Base-by-base conservation (phyloP, 2,113 vertebrate genomes). In the Garra rufa region DNA sequence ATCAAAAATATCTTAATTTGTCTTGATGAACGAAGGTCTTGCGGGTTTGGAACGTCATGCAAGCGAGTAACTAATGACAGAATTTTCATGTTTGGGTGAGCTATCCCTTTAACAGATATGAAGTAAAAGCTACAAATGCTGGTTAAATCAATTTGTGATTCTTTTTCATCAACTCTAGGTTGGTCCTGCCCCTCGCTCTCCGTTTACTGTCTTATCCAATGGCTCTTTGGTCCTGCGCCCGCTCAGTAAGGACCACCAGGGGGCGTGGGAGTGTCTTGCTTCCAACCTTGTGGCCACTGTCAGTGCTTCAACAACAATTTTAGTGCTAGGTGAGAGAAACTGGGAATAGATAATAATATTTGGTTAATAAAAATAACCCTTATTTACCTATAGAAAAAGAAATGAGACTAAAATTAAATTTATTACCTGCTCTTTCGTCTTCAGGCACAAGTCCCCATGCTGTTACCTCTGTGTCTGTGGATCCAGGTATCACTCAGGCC, bases 361-460 rank as follows among this genome's bases (percentile, higher is more conserved):
- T 73, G 19, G 17, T 46, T 11, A n/a, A 24, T 65, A 19, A 30
- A 19, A 30, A 34, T 1, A 11, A n/a, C 15, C 30, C 17, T 9
- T 1, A 69, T 69, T 21, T 41, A 69, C 19, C 4, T 41, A 3
- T 11, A n/a, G 34, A 38, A 69, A 69, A 38, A 10, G 8, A 38
- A 69, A 5, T 38, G 17, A 21, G 30, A 38, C 65, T 9, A 30
- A 69, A 38, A 34, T 41, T 1, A 0, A 41, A 38, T 55, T 2
- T 30, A 57, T 38, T 13, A 30, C 9, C 28, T 41, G 26, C 4
- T 81, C 19, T 85, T 17, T 82, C 43, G 65, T 46, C 24, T 70
- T 50, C 87, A 99, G 98, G 98, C 30, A 99, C 98, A 88, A 99
- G 98, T 50, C 98, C 98, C 70, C 98, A 99, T 0, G 91, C 88